Conservation (phyloP, 2,113 vertebrate genomes). For the Tiliqua scincoides region DNA sequence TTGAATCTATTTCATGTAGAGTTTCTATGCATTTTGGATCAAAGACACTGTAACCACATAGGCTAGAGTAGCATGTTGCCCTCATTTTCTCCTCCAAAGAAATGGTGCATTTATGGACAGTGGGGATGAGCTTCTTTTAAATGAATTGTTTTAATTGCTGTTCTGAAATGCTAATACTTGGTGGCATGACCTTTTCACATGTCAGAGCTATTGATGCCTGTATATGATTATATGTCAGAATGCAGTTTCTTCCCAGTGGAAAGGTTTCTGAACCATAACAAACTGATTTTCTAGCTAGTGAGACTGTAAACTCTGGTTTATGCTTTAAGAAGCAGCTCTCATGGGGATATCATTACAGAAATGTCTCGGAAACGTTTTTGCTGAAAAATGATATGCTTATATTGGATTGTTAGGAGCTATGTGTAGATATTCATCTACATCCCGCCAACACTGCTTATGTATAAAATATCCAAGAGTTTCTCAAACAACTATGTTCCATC, state of each 20-base stretch:
- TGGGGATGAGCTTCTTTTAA: constrained; percentile 20
- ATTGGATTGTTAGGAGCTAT: not conserved
- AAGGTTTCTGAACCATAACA: constrained; percentile 47
- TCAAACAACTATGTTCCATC: not conserved
- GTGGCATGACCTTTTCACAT: constrained; percentile 68
- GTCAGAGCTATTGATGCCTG: constrained; percentile 51
- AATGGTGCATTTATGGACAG: not conserved
- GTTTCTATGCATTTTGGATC: constrained; percentile 10
- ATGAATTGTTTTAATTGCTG: constrained; percentile 51
- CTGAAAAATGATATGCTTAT: constrained; percentile 17
- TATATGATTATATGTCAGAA: constrained; percentile 59
- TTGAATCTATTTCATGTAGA: not conserved
- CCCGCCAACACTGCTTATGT: constrained; percentile 5
- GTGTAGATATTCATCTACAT: not conserved
- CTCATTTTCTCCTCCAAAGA: not conserved
- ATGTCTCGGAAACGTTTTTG: constrained; percentile 12
- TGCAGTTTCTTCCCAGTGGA: constrained; percentile 37
- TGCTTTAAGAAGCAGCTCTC: constrained; percentile 4
- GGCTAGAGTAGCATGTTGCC: not conserved
- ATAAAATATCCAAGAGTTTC: not conserved
- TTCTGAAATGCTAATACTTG: constrained; percentile 59
- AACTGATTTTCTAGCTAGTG: not conserved
- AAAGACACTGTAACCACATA: not conserved
- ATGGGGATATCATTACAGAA: constrained; percentile 22
- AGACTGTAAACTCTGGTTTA: not conserved